Base-by-base conservation (phyloP, 2,797 vertebrate genomes). In the Hydrophis major region DNA sequence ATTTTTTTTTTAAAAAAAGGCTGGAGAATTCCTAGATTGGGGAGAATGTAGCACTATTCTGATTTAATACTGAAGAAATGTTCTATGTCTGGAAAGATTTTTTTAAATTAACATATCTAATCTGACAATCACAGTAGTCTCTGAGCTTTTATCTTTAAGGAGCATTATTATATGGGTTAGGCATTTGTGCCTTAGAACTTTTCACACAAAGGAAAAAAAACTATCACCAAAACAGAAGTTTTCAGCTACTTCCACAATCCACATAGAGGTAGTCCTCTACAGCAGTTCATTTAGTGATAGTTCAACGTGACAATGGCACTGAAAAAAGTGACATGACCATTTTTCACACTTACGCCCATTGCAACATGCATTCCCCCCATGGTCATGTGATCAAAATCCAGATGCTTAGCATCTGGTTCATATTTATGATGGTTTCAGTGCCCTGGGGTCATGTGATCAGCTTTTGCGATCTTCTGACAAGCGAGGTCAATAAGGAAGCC, bases 101-200 rank as follows among this genome's bases (percentile, higher is more conserved):
- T 87, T 89, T 47, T 37, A 16, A 7, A 59, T 61, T 66, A 50
- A 13, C 20, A 28, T 86, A 47, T 86, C 4, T 37, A n/a, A 86
- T 92, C 18, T 50, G 57, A 57, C 27, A 83, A 78, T 37, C 59
- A 25, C 55, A 89, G 3, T 60, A 92, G 12, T 25, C 25, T 60
- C 61, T 87, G 78, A 59, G 1, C 11, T 59, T 92, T 93, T 59
- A 89, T 86, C 37, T 89, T 32, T 92, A 42, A 10, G 37, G 57
- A 66, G 28, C 13, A n/a, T 91, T 87, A 83, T 47, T 83, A 59
- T 93, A 86, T 60, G 57, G 61, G 42, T 87, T 63, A 59, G 56
- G 13, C 4, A 20, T 89, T 20, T 22, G 18, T 42, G 37, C 37
- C 20, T 78, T 47, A 42, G 18, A 83, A 83, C 37, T 11, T 83